Conservation (phyloP, 2,797 vertebrate genomes). For the Muscicapa comitata region DNA sequence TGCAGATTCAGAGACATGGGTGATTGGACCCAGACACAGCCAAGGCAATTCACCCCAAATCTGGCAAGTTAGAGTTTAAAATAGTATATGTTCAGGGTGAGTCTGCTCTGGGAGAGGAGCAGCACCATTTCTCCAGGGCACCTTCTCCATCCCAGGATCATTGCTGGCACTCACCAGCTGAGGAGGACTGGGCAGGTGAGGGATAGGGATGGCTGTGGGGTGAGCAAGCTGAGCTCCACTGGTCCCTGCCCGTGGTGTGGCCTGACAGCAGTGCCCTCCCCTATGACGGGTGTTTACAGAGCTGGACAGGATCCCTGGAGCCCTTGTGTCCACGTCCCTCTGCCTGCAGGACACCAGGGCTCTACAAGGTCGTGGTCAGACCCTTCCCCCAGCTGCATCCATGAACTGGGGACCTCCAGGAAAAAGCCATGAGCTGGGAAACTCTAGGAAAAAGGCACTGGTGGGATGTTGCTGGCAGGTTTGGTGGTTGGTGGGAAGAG, state of each 20-base stretch:
- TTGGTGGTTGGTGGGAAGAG: background rate
- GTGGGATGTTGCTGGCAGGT: background rate
- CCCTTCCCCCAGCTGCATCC: background rate
- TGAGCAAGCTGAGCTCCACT: background rate
- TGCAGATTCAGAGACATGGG: fast-evolving
- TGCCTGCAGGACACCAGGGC: background rate
- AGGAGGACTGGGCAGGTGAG: background rate
- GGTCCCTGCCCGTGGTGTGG: background rate
- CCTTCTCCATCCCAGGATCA: background rate
- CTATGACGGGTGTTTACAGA: background rate
- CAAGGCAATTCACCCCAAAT: background rate
- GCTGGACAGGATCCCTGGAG: background rate
- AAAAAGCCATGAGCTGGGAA: background rate
- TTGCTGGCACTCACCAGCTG: fast-evolving
- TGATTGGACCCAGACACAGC: background rate
- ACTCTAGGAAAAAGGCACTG: background rate
- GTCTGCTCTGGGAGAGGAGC: background rate
- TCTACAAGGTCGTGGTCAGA: fast-evolving
- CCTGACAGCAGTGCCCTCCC: background rate
- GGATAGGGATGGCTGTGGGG: background rate
- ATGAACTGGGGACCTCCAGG: background rate
- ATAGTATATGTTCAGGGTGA: background rate
- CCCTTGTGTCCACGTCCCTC: background rate
- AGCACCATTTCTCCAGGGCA: background rate
- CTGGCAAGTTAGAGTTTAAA: background rate